These are phyloP conservation scores for Intellagama lesueurii DNA, from an alignment of 2,797 vertebrate species.

Conservation along the genomic window DNA sequence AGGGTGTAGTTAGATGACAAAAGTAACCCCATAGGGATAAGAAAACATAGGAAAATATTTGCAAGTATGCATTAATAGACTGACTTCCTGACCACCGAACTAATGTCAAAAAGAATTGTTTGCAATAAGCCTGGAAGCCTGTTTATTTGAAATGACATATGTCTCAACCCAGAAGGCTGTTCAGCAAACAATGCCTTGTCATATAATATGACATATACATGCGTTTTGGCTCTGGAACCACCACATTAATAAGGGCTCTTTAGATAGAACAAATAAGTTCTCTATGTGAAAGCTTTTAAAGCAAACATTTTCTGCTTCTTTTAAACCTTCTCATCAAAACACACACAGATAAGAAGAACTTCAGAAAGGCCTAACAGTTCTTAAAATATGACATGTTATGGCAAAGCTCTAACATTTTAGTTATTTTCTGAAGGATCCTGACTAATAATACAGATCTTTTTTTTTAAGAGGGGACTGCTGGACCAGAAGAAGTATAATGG, in stretches of 20 bases:
- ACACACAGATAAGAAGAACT: not conserved
- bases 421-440: not conserved
- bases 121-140: slow-evolving; percentile 22
- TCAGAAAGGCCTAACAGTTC: not conserved
- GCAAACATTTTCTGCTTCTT: slow-evolving; percentile 59
- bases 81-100: slow-evolving; percentile 37
- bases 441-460: not conserved
- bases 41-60: slow-evolving; percentile 38
- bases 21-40: slow-evolving; percentile 24
- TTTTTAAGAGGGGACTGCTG: not conserved
- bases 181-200: slow-evolving; percentile 59
- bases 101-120: slow-evolving; percentile 62
- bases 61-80: slow-evolving; percentile 44
- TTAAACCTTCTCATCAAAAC: slow-evolving; percentile 24
- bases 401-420: not conserved
- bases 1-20: not conserved
- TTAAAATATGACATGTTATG: not conserved
- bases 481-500: not conserved
- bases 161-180: slow-evolving; percentile 59
- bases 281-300: slow-evolving; percentile 58
- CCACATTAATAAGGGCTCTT: slow-evolving; percentile 64
- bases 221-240: slow-evolving; percentile 51
- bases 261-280: slow-evolving; percentile 66
- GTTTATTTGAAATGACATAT: slow-evolving; percentile 57
- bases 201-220: slow-evolving; percentile 61